Percentiles rank a stretch among this genome's conserved stretches.
Conservation (phyloP, 1,140 invertebrate species). For the Mactra quadrangularis region DNA sequence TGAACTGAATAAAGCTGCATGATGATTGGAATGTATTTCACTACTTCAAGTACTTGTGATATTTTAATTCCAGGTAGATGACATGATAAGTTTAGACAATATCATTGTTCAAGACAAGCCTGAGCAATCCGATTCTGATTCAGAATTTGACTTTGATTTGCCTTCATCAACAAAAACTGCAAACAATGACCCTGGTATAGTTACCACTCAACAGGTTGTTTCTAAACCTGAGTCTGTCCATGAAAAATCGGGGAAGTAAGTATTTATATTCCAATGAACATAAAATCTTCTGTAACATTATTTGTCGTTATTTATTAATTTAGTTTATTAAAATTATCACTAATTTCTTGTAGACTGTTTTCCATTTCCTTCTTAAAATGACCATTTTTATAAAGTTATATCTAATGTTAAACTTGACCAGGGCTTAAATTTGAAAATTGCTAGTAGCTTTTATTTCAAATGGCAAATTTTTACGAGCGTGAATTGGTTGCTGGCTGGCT, state of each 20-base stretch:
- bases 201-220: background rate
- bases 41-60: too few relatives aligned
- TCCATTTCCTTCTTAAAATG: too few relatives aligned
- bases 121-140: slow-evolving; percentile 45
- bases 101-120: slow-evolving; percentile 45
- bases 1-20: too few relatives aligned
- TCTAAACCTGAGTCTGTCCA: background rate
- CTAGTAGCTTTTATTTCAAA: too few relatives aligned
- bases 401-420: too few relatives aligned
- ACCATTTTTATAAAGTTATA: too few relatives aligned
- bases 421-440: too few relatives aligned
- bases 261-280: background rate
- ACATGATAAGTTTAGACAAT: slow-evolving; percentile 26
- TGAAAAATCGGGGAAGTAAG: background rate
- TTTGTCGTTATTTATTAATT: too few relatives aligned
- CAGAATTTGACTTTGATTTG: slow-evolving; percentile 60
- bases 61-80: slow-evolving; percentile 19
- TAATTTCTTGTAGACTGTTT: too few relatives aligned
- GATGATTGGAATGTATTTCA: too few relatives aligned
- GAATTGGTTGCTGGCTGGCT: background rate
- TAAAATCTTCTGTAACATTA: background rate
- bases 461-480: too few relatives aligned
- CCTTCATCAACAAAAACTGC: slow-evolving; percentile 8
- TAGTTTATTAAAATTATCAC: background rate
- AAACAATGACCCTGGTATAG: background rate